phyloP scores from a whole-genome alignment of 2,888 invertebrate genomes.

The Philereme vetulata region DNA sequence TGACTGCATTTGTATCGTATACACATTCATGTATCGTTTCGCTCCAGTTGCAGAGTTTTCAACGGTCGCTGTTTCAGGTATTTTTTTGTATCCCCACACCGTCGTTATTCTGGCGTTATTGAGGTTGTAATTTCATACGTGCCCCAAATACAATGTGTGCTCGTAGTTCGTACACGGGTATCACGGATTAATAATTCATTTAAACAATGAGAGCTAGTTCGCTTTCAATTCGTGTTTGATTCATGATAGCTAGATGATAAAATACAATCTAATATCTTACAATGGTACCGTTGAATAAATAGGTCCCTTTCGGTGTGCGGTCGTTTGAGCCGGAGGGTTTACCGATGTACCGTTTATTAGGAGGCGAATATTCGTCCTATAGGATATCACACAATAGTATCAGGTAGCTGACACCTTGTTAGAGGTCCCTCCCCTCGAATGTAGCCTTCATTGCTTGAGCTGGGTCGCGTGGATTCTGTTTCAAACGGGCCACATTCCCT shows the following conservation, averaged over 20 bases:
- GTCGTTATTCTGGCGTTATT: constrained; percentile 40
- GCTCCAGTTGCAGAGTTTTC: constrained; percentile 41
- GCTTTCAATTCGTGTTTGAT: constrained; percentile 36
- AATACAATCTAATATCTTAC: constrained; percentile 45
- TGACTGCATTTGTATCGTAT: constrained; percentile 37
- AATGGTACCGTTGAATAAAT: constrained; percentile 48
- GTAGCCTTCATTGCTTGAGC: constrained; percentile 69
- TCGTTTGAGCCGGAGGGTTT: constrained; percentile 45
- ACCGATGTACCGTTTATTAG: constrained; percentile 58
- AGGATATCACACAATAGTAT: constrained; percentile 72
- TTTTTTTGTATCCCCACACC: constrained; percentile 38
- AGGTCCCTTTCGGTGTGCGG: constrained; percentile 46
- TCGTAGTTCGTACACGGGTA: constrained; percentile 26
- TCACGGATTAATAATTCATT: constrained; percentile 36
- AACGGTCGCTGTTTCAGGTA: constrained; percentile 37
- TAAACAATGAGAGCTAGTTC: constrained; percentile 35
- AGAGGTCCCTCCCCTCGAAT: constrained; percentile 66
- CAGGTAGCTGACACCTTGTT: constrained; percentile 79
- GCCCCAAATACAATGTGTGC: constrained; percentile 34
- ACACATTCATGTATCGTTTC: constrained; percentile 40
- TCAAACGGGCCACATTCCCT: constrained; percentile 61
- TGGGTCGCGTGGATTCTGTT: constrained; percentile 68
- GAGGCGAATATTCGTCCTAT: constrained; percentile 70
- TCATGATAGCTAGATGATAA: constrained; percentile 41
- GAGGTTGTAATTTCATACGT: constrained; percentile 42